Evolutionary conservation across 2,113 vertebrate genomes (phyloP), one percentile per base, ranked within the genome.

Genomic region (Athene cunicularia): DNA sequence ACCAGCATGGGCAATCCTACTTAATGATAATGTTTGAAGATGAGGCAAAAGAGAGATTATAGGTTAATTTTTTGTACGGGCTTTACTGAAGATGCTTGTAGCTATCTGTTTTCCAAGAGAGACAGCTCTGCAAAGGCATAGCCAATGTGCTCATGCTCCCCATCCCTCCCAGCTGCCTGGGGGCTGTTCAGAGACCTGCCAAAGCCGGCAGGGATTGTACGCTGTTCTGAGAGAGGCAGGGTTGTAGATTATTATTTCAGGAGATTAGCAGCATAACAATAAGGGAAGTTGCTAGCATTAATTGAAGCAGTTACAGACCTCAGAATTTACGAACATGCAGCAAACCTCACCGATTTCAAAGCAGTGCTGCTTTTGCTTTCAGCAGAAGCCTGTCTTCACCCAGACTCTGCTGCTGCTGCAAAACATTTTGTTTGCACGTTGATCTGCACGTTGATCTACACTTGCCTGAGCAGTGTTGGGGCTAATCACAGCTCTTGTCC

Each of bases 111-210:
- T 83, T 67, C 30, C 18, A 19, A 35, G 35, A 10, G 43, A 18
- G 55, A 4, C 19, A 15, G 14, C 19, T 71, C 70, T 49, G n/a
- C 43, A 28, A 5, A 80, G 71, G 37, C 68, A 9, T 9, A 49
- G 70, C 66, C 2, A 0, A 0, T 32, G 72, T 80, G 63, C 62
- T 82, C 4, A 0, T 12, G 60, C 55, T 88, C 49, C 62, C 58
- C 83, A 64, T 67, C 60, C 70, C 62, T 30, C 5, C 60, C n/a
- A 1, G 79, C 58, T 88, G 67, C 91, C 83, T 10, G 49, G 39
- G 45, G 92, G 86, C 80, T 73, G 33, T 76, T 91, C 58, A 26
- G 39, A 52, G 81, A 14, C 49, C 32, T 90, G 68, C 74, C 49
- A 9, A 39, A 88, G 7, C 49, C 14, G 1, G 45, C 62, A 50